These are phyloP conservation scores for Rafetus swinhoei DNA, from an alignment of 2,113 vertebrate species.

Conservation along the genomic window DNA sequence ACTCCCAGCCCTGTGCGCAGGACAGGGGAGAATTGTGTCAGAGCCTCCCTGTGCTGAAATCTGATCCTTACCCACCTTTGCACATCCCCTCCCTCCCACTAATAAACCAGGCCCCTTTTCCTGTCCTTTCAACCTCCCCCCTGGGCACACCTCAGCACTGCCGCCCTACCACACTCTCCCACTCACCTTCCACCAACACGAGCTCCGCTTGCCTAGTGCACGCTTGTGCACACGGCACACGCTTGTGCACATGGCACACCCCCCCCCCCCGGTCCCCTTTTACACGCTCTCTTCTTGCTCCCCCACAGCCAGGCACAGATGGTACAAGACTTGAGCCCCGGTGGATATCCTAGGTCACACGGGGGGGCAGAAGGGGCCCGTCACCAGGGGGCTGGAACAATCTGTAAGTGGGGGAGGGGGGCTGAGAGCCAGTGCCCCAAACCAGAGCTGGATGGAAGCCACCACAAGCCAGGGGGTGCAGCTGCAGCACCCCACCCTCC, in stretches of 20 bases:
- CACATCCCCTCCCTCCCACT: neutral
- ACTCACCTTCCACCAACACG: neutral
- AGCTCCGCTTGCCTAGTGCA: neutral
- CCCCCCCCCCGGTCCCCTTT: neutral
- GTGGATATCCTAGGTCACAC: neutral
- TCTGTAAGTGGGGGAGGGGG: too few relatives aligned
- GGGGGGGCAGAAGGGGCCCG: too few relatives aligned
- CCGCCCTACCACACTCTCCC: too few relatives aligned
- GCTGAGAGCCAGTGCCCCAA: too few relatives aligned
- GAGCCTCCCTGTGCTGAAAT: neutral
- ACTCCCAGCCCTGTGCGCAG: neutral
- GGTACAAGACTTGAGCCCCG: neutral
- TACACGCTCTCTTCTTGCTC: neutral
- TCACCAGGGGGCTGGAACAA: too few relatives aligned
- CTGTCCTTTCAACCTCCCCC: neutral
- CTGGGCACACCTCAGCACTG: neutral
- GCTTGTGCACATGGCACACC: neutral
- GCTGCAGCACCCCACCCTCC: too few relatives aligned
- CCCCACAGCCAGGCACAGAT: fast-evolving
- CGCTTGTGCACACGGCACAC: neutral
- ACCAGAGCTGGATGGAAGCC: too few relatives aligned
- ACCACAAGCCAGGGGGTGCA: too few relatives aligned
- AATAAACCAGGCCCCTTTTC: neutral
- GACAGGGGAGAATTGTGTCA: neutral
- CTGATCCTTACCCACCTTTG: neutral